Evolutionary conservation across 2,797 vertebrate species (phyloP).

Genomic region (Catamblyrhynchus diadema): DNA sequence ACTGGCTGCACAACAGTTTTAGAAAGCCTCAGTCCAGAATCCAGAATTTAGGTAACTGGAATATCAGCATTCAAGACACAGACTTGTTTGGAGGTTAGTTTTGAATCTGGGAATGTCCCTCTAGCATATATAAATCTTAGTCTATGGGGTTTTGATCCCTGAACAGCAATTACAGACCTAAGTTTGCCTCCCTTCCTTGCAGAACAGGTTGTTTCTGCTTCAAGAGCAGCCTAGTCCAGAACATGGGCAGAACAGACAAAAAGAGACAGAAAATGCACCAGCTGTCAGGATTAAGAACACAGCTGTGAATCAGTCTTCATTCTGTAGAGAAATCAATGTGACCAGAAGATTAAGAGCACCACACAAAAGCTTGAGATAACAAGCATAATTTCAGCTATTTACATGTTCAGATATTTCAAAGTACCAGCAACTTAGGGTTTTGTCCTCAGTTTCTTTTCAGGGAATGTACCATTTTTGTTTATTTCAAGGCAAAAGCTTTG

Average conservation of each 20-base stretch:
- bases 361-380: background rate
- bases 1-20: background rate
- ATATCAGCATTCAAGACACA: background rate
- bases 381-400: slow-evolving; percentile 5
- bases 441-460: background rate
- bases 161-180: background rate
- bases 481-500: background rate
- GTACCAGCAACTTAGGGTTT: background rate
- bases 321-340: background rate
- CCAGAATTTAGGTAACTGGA: background rate
- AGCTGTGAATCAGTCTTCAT: slow-evolving; percentile 29
- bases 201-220: background rate
- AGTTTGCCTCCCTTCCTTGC: background rate
- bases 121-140: background rate
- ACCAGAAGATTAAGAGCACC: background rate
- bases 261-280: background rate
- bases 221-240: background rate
- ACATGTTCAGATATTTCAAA: slow-evolving; percentile 1
- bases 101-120: background rate
- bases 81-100: background rate
- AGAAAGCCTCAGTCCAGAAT: background rate
- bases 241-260: background rate
- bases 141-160: background rate
- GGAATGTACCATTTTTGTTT: background rate
- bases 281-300: slow-evolving; percentile 21